phyloP scores from a whole-genome alignment of 2,113 vertebrate species.

The Dromiciops gliroides region DNA sequence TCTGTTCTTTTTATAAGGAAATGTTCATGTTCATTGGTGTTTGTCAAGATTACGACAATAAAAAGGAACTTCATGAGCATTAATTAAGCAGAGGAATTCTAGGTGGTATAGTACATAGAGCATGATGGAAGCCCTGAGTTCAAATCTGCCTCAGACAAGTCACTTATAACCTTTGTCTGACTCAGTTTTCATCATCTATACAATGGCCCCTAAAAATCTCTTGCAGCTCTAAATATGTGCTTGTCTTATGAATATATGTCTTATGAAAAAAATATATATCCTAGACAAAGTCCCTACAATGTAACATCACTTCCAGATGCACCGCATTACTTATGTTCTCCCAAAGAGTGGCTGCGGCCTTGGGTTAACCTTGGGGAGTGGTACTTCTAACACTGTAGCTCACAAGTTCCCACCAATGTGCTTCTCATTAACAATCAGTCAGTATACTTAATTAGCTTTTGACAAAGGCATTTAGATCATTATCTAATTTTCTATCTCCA shows the following conservation, averaged over 20 bases:
- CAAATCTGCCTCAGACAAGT: not conserved
- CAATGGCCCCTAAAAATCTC: not conserved
- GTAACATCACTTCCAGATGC: not conserved
- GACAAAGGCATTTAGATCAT: not conserved
- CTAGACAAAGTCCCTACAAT: not conserved
- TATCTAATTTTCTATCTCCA: not conserved
- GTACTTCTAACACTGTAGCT: not conserved
- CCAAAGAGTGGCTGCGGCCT: not conserved
- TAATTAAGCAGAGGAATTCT: not conserved
- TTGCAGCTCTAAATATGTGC: not conserved
- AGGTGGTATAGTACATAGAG: not conserved
- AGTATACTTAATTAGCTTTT: not conserved
- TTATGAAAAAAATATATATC: not conserved
- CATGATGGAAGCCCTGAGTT: not conserved
- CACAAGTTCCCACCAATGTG: not conserved
- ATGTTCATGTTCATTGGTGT: not conserved
- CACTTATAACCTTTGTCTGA: not conserved
- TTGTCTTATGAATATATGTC: not conserved
- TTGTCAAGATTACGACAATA: not conserved
- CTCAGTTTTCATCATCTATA: not conserved
- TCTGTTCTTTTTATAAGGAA: not conserved
- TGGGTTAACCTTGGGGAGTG: not conserved
- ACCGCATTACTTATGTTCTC: not conserved
- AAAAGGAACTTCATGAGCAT: not conserved
- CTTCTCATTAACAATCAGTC: not conserved